A percentile compares a stretch with the other conserved stretches of the same genome.
phyloP scores from a whole-genome alignment of 2,888 invertebrate species.

The Stenolophus ochropezus region DNA sequence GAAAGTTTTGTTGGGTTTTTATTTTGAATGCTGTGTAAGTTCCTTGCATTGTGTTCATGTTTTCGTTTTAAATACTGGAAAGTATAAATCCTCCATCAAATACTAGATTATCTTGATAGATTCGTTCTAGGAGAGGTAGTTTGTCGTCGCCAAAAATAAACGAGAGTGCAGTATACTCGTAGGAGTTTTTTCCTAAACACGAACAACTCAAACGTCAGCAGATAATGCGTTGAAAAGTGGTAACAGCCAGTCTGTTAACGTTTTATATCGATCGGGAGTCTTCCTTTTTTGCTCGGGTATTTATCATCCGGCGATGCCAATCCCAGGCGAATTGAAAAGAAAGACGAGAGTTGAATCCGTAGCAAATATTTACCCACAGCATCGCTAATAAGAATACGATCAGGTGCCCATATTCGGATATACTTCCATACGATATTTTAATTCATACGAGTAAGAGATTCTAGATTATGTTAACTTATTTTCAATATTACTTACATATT shows the following conservation, averaged over 20 bases:
- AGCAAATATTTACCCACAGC: conserved; percentile 51
- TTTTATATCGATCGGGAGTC: conserved; percentile 44
- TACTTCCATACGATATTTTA: background rate
- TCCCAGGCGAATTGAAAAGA: conserved; percentile 38
- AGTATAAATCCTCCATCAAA: background rate
- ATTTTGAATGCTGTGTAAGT: too few relatives aligned
- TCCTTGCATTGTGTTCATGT: background rate
- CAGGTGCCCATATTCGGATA: background rate
- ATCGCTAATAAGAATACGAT: conserved; percentile 39
- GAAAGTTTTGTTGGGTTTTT: too few relatives aligned
- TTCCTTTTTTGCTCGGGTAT: conserved; percentile 50
- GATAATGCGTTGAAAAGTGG: conserved; percentile 47
- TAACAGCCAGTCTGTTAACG: conserved; percentile 51
- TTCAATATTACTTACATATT: too few relatives aligned
- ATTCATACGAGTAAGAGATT: too few relatives aligned
- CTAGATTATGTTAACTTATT: too few relatives aligned
- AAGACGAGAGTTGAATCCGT: background rate
- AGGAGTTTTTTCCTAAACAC: conserved; percentile 10
- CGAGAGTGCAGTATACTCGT: background rate
- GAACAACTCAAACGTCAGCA: conserved; percentile 52
- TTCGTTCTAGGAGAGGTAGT: background rate
- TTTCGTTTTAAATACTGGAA: background rate
- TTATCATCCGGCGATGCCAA: conserved; percentile 45
- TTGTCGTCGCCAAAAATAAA: conserved; percentile 20
- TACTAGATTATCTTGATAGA: conserved; percentile 13